Evolutionary conservation across 2,888 invertebrate genomes (phyloP), one percentile per base, ranked within the genome.

Genomic region (Lasioglossum calceatum): DNA sequence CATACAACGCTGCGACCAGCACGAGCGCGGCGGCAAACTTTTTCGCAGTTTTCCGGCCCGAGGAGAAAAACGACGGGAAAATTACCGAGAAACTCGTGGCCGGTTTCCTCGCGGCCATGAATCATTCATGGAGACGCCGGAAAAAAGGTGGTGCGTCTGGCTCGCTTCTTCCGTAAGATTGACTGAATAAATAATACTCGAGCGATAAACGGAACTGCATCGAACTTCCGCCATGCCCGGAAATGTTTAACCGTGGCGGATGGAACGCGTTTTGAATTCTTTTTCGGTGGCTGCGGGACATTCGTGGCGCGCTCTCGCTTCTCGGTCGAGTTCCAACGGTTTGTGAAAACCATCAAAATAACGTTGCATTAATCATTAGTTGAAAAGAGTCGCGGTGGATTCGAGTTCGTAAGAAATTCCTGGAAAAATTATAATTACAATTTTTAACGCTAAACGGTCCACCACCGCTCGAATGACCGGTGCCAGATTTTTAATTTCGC

Each of bases 131-230:
- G 84, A 47, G 42, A 32, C 70, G 16, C 10, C 27, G 32, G 36
- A 54, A 75, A 61, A n/a, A 83, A 82, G 81, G 82, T 81, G 82
- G 85, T 81, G 77, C 77, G 64, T 77, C 77, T 72, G 64, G 70
- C 77, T 54, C 84, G 85, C 73, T 87, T 78, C 87, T 87, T 82
- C 77, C 82, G 72, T 82, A 83, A 85, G 88, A 87, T 88, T 88
- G 82, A 87, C 87, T 84, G 89, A 90, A 90, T 90, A 90, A 91
- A 91, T 89, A 91, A 90, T 89, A 84, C 44, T 54, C 42, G n/a
- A 64, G 74, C 86, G 86, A 88, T 89, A 81, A 91, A 89, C 85
- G 82, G 73, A 83, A 79, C 58, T 67, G 74, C 50, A 32, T 50
- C 47, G 47, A 73, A 42, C 36, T 70, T 70, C 61, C 61, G 70